A percentile compares a stretch with the other conserved stretches of the same genome.
Conservation (phyloP, 2,888 invertebrate species). For the Hypolimnas misippus region DNA sequence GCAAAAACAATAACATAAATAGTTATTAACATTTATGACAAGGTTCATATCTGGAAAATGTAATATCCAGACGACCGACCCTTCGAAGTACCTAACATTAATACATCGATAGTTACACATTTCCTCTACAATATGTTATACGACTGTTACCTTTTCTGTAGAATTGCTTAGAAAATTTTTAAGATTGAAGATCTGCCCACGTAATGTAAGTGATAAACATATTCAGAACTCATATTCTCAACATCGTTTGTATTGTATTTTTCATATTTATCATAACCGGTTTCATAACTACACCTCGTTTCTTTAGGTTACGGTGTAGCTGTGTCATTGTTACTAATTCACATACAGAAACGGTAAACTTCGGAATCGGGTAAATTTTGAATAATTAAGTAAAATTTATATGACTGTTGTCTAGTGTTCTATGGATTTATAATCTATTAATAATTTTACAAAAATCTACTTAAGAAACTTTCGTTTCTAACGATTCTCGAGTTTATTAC, state of each 20-base stretch:
- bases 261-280: conserved; percentile 12
- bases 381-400: conserved; percentile 3
- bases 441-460: neutral
- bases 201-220: neutral
- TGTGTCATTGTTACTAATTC: conserved; percentile 38
- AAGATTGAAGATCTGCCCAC: neutral
- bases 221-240: neutral
- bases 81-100: neutral
- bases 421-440: neutral
- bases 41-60: neutral
- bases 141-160: neutral
- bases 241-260: conserved; percentile 5
- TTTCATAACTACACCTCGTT: conserved; percentile 14
- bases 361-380: conserved; percentile 14
- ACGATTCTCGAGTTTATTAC: too few relatives aligned
- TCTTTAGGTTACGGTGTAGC: conserved; percentile 33
- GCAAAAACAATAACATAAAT: too few relatives aligned
- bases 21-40: too few relatives aligned
- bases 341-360: conserved; percentile 31
- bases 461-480: neutral
- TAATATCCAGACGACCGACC: neutral
- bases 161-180: neutral
- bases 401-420: neutral
- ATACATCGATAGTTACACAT: neutral
- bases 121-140: neutral